A percentile compares a stretch with the other conserved stretches of the same genome.
phyloP scores from a whole-genome alignment of 1,140 invertebrate species.

The Bombus turneri region DNA sequence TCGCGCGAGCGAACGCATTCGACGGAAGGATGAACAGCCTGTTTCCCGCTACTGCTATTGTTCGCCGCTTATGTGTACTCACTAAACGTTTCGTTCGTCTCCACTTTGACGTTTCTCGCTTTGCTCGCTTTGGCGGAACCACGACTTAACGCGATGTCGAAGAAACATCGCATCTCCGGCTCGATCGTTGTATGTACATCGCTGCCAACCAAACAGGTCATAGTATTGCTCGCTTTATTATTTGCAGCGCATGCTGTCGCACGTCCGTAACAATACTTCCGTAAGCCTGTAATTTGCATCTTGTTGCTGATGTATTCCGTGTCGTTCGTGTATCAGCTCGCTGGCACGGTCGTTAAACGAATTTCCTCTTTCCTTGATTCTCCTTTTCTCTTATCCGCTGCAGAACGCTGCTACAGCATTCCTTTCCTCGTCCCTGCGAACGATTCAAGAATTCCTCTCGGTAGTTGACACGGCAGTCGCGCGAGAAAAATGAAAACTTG shows the following conservation, averaged over 20 bases:
- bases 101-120: too few relatives aligned
- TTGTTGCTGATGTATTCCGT: conserved; percentile 68
- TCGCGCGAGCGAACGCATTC: background rate
- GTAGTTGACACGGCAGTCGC: conserved; percentile 51
- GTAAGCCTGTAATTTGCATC: conserved; percentile 70
- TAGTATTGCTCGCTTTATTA: conserved; percentile 59
- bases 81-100: background rate
- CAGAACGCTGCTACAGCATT: conserved; percentile 27
- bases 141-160: background rate
- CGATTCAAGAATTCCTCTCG: conserved; percentile 44
- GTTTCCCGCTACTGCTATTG: background rate
- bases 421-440: background rate
- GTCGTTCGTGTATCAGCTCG: conserved; percentile 67
- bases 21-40: background rate
- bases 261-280: conserved; percentile 69
- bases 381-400: background rate
- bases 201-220: background rate
- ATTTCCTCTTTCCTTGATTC: conserved; percentile 50
- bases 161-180: background rate
- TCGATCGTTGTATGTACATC: background rate
- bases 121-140: too few relatives aligned
- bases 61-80: background rate
- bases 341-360: conserved; percentile 64
- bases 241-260: conserved; percentile 60
- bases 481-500: conserved; percentile 58